These are phyloP conservation scores for Telmatochromis brachygnathus DNA, from an alignment of 2,113 vertebrate species.

Conservation along the genomic window DNA sequence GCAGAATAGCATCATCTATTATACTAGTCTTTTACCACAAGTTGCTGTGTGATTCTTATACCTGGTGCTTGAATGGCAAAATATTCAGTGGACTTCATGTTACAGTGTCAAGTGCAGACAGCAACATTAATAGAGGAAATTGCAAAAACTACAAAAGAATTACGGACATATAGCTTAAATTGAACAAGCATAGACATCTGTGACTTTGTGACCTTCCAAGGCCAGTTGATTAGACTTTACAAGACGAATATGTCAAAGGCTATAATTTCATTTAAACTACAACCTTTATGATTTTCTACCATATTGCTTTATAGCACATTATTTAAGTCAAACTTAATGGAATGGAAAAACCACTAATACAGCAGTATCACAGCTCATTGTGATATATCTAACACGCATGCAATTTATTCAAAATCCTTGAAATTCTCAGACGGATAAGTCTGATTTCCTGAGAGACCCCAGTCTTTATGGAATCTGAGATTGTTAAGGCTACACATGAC, in stretches of 20 bases:
- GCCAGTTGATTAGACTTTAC: not conserved
- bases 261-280: not conserved
- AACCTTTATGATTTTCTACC: not conserved
- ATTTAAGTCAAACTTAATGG: not conserved
- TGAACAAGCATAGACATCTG: not conserved
- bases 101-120: not conserved
- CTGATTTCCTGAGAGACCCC: conserved; percentile 33
- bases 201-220: not conserved
- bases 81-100: not conserved
- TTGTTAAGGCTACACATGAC: conserved; percentile 30
- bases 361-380: not conserved
- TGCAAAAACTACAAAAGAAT: not conserved
- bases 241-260: not conserved
- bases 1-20: not conserved
- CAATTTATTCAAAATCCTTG: conserved; percentile 9
- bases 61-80: not conserved
- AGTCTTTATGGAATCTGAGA: conserved; percentile 11
- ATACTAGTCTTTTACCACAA: not conserved
- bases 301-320: not conserved
- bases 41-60: not conserved
- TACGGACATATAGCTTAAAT: not conserved
- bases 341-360: not conserved
- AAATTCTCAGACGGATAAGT: conserved; percentile 64
- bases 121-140: not conserved
- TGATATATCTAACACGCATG: not conserved